These are phyloP conservation scores for Eremophila alpestris DNA, from an alignment of 2,797 vertebrate genomes.

Conservation along the genomic window DNA sequence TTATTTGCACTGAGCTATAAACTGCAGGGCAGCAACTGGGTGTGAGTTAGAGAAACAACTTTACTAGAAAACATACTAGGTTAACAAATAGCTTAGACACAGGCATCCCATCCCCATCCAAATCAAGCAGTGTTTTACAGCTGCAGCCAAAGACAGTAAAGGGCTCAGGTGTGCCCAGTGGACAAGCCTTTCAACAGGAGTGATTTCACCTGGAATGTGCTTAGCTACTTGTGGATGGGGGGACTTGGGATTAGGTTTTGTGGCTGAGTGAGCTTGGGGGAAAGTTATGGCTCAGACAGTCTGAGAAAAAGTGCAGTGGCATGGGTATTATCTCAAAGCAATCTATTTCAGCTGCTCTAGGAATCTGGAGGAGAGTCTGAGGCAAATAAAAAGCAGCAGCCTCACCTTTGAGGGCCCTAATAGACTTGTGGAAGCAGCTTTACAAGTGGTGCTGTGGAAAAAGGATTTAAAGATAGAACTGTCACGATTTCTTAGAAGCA, in stretches of 20 bases:
- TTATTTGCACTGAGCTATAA: background rate
- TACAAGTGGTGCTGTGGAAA: background rate
- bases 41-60: background rate
- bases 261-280: background rate
- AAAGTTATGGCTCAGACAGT: background rate
- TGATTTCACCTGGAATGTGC: background rate
- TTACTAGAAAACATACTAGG: background rate
- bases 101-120: accelerated
- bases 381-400: background rate
- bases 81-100: background rate
- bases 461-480: background rate
- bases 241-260: background rate
- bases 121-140: background rate
- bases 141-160: accelerated
- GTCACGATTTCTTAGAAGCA: background rate
- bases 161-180: background rate
- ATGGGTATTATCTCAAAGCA: background rate
- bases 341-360: background rate
- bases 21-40: background rate
- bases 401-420: background rate
- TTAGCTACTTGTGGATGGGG: accelerated
- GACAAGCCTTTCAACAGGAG: background rate
- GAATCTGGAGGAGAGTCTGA: background rate
- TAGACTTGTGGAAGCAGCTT: background rate
- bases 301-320: background rate